Conservation (phyloP, 2,113 vertebrate genomes). For the Bubo scandiacus region DNA sequence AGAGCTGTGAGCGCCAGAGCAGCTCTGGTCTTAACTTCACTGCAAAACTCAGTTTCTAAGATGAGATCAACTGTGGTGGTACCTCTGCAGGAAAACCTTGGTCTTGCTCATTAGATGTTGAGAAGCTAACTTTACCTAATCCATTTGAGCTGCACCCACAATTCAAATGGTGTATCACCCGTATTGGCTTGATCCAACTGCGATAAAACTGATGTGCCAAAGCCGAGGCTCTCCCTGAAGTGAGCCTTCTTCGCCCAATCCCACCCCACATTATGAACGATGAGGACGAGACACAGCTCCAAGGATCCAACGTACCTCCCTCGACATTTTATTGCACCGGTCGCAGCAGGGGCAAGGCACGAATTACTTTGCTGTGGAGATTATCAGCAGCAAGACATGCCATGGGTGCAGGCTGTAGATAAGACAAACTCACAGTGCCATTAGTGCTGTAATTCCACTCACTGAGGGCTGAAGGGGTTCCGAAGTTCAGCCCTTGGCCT, state of each 20-base stretch:
- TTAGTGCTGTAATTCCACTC: background rate
- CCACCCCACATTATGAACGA: background rate
- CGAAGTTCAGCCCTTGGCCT: background rate
- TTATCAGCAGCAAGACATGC: background rate
- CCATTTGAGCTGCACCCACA: background rate
- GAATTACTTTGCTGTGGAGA: background rate
- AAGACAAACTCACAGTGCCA: background rate
- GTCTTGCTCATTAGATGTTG: background rate
- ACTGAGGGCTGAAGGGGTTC: background rate
- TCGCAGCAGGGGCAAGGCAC: background rate
- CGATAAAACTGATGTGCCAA: background rate
- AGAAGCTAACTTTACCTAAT: background rate
- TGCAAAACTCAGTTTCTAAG: background rate
- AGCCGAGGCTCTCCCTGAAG: background rate
- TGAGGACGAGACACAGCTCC: fast-evolving
- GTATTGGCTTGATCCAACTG: background rate
- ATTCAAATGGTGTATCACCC: fast-evolving
- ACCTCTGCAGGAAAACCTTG: background rate
- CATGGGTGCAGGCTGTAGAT: background rate
- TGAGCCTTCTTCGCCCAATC: background rate
- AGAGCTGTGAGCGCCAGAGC: background rate
- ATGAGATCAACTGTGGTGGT: background rate
- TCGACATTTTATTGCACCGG: background rate
- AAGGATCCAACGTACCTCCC: background rate
- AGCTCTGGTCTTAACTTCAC: background rate